Base-by-base conservation (phyloP, 2,888 invertebrate genomes). In the Drosophila testacea region DNA sequence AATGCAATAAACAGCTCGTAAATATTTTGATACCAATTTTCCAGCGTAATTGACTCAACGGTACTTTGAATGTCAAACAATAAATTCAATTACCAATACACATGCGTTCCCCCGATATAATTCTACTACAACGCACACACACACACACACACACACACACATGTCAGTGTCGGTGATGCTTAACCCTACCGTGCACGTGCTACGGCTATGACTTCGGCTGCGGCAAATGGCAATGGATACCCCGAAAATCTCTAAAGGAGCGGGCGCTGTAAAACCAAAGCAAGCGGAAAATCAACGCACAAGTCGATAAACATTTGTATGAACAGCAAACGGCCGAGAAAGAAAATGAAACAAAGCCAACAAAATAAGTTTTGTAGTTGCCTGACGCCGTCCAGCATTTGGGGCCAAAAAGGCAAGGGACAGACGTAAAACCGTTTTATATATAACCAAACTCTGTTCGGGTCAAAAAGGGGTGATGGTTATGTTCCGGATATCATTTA, bases 11-110 rank as follows among this genome's bases (percentile, higher is more conserved):
- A 89, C 86, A 83, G 88, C 80, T 89, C 88, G 88, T 88, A 88
- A 88, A 88, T 89, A 88, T 89, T 90, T 88, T 88, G 90, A 88
- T 90, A 89, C 89, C 88, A 88, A 90, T 90, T 90, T 88, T 87
- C 77, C 84, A 74, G 79, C 76, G 89, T 90, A 90, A 90, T 90
- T 91, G 91, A 90, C 85, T 90, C 83, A 88, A 90, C 81, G 83
- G 81, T 89, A 90, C 88, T 90, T 90, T 89, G 82, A 89, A 81
- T 90, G 91, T 90, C 91, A 91, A 91, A 89, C 86, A 86, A 89
- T 91, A 90, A 90, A 90, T 91, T 91, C 91, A 90, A 90, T 90
- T 90, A 90, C 86, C 78, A 81, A 83, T 79, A 81, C 81, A 85
- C 78, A 84, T 69, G 68, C 73, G 68, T 60, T 62, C 68, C 46